phyloP scores from a whole-genome alignment of 1,140 invertebrate genomes.

The Cyclina sinensis region DNA sequence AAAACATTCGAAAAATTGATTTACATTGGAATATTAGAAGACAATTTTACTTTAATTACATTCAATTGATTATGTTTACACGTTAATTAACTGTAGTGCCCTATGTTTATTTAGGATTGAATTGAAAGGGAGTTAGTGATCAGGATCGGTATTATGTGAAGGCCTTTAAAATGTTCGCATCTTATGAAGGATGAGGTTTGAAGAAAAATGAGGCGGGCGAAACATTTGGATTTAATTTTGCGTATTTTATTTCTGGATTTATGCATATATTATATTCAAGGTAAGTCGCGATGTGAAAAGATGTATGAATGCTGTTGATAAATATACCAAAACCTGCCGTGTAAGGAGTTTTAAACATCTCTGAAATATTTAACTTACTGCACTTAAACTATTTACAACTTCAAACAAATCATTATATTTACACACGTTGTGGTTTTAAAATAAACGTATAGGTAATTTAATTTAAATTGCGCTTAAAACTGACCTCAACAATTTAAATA shows the following conservation, averaged over 20 bases:
- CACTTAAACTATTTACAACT: no score
- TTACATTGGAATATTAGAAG: not conserved
- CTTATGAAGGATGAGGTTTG: slow-evolving; percentile 15
- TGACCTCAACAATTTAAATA: no score
- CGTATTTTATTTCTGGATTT: slow-evolving; percentile 34
- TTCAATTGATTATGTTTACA: not conserved
- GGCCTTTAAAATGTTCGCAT: slow-evolving; percentile 3
- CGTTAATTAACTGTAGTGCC: not conserved
- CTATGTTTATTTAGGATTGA: not conserved
- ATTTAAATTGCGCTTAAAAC: no score
- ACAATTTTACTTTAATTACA: not conserved
- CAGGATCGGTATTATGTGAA: not conserved
- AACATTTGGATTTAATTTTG: slow-evolving; percentile 25
- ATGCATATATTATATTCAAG: slow-evolving; percentile 7
- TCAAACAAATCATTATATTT: no score
- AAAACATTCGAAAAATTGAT: slow-evolving; percentile 21
- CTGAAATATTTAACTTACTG: no score
- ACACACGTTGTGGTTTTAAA: no score
- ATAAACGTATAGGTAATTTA: no score
- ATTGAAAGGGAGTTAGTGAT: not conserved
- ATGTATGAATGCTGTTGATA: no score
- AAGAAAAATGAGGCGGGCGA: slow-evolving; percentile 9
- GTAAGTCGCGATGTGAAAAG: not conserved
- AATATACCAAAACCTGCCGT: no score
- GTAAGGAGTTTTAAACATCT: no score